Conservation (phyloP, 2,888 invertebrate genomes). For the Mesorhabditis spiculigera region DNA sequence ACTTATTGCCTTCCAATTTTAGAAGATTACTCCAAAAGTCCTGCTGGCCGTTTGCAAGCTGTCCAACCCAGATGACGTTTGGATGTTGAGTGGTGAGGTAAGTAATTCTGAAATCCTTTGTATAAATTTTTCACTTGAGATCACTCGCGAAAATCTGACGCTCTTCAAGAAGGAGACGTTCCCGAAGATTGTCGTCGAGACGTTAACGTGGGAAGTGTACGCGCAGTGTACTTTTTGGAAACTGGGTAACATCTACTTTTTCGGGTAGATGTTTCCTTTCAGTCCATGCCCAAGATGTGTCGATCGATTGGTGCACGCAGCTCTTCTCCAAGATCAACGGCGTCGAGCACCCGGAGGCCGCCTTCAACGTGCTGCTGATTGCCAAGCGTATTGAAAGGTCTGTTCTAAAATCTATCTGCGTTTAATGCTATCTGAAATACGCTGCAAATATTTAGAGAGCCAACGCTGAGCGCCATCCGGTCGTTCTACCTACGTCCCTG, state of each 20-base stretch:
- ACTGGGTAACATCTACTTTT: not conserved
- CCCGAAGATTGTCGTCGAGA: not conserved
- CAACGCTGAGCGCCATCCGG: not conserved
- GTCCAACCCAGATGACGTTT: constrained; percentile 1
- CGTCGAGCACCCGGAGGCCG: not conserved
- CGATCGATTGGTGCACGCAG: not conserved
- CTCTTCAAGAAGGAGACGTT: not conserved
- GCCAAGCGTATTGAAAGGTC: not conserved
- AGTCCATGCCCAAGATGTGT: not conserved
- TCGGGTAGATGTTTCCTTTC: not conserved
- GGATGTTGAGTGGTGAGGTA: not conserved
- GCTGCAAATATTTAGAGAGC: not conserved
- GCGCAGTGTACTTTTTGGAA: not conserved
- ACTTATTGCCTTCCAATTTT: too few relatives aligned
- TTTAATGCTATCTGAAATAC: not conserved
- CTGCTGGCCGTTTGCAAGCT: not conserved
- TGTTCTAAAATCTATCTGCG: not conserved
- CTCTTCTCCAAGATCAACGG: not conserved
- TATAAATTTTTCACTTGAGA: not conserved
- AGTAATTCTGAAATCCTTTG: not conserved
- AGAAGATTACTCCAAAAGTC: too few relatives aligned
- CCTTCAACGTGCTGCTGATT: not conserved
- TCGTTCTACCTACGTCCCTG: not conserved
- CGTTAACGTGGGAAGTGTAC: not conserved
- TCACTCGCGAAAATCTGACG: not conserved